phyloP scores from a whole-genome alignment of 1,140 invertebrate genomes.

The Drosophila nebulosa region DNA sequence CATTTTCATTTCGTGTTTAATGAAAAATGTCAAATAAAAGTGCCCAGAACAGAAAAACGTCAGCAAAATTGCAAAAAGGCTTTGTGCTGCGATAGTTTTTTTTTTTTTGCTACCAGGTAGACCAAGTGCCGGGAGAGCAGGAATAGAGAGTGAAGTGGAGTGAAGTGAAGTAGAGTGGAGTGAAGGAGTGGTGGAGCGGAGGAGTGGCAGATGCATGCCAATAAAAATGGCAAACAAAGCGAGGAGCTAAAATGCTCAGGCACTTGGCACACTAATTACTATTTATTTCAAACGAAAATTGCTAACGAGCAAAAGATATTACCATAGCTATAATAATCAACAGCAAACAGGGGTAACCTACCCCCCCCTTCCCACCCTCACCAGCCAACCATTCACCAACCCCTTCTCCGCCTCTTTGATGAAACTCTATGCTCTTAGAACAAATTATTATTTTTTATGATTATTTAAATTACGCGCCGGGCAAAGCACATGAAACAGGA shows the following conservation, averaged over 20 bases:
- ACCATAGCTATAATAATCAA: slow-evolving; percentile 68
- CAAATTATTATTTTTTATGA: slow-evolving; percentile 78
- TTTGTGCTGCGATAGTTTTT: slow-evolving; percentile 70
- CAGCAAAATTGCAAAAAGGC: slow-evolving; percentile 65
- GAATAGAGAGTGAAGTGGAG: too few species aligned
- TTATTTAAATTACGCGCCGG: slow-evolving; percentile 73
- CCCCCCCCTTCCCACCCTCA: neutral
- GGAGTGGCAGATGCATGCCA: slow-evolving; percentile 20
- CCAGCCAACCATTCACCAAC: too few species aligned
- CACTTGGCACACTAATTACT: slow-evolving; percentile 72
- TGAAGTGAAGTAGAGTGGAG: neutral
- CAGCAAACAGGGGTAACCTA: slow-evolving; percentile 11
- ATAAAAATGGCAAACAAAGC: slow-evolving; percentile 49
- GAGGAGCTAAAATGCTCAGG: slow-evolving; percentile 8
- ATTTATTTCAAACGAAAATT: slow-evolving; percentile 79
- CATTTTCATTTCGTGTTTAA: slow-evolving; percentile 74
- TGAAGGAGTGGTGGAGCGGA: neutral
- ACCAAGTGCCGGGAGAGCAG: too few species aligned
- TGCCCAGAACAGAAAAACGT: slow-evolving; percentile 68
- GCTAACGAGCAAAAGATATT: slow-evolving; percentile 77
- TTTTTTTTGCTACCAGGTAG: slow-evolving; percentile 28
- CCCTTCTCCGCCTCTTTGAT: too few species aligned
- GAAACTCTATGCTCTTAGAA: slow-evolving; percentile 37
- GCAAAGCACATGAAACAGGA: slow-evolving; percentile 11
- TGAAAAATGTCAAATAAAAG: slow-evolving; percentile 79